Evolutionary conservation across 1,140 invertebrate species (phyloP), one percentile per base, ranked within the genome.

Genomic region (Metaphire vulgaris): DNA sequence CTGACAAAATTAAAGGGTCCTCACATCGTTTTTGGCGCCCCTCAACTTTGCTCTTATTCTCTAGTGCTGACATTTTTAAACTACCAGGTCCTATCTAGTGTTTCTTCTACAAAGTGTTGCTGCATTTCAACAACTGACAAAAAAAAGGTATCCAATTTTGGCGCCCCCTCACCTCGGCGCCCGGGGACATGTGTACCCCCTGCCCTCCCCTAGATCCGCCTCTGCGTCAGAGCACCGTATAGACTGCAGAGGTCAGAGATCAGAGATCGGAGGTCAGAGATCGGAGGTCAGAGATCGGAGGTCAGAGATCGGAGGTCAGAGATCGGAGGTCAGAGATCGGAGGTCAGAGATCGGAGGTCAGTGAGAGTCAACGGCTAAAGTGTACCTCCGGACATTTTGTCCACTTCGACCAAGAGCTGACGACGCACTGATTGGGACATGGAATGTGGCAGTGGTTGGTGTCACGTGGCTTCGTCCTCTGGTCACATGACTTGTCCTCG

Each of bases 381-480:
- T 56, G n/a, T 21, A 41, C 33, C 75, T 34, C 65, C 6, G 41
- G 34, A 72, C 86, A 87, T 21, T 81, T 78, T 64, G 83, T 85
- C 87, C 87, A 88, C 6, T 83, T 77, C 16, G 85, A 82, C 82
- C 80, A 87, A 70, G 82, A 80, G 0, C 81, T 86, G 21, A 85
- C 78, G 64, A 79, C 80, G 80, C 84, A 86, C 79, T 92, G 90
- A 64, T 90, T 88, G 6, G 90, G 90, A 81, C 91, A 92, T 74
- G 90, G 89, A 41, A 91, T 88, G 80, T 89, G 89, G 83, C 91
- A 92, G 81, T 30, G 16, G 30, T 0, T 1, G n/a, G 33, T 33
- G 32, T 74, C 64, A 32, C 66, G 64, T 56, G 76, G 72, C 34
- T 74, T 77, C 1, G 72, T 34, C 32, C 33, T 28, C 66, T 32